Conservation (phyloP, 2,888 invertebrate species). For the Drosophila limbata region DNA sequence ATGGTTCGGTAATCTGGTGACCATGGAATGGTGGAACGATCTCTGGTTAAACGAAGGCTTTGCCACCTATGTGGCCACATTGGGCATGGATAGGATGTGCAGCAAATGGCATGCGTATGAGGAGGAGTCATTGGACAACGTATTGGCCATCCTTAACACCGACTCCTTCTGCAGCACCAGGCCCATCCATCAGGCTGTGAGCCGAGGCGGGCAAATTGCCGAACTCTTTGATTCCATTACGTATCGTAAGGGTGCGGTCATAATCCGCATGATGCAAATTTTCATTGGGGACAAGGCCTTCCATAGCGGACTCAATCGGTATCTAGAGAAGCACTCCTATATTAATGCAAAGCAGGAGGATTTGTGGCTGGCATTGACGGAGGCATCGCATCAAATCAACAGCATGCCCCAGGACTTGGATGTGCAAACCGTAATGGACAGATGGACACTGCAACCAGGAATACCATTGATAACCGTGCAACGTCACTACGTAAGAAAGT, state of each 20-base stretch:
- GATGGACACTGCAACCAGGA: constrained; percentile 94
- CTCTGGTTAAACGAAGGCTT: constrained; percentile 92
- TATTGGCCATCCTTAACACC: constrained; percentile 87
- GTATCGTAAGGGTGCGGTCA: constrained; percentile 92
- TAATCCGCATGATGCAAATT: constrained; percentile 96
- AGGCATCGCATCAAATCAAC: constrained; percentile 86
- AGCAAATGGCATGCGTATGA: constrained; percentile 88
- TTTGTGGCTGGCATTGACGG: constrained; percentile 91
- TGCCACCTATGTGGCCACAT: constrained; percentile 88
- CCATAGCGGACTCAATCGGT: constrained; percentile 88
- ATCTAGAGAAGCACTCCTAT: constrained; percentile 88
- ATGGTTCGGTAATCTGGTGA: constrained; percentile 93
- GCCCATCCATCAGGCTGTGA: constrained; percentile 91
- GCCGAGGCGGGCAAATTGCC: constrained; percentile 90
- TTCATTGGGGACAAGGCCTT: constrained; percentile 93
- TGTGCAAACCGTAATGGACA: constrained; percentile 92
- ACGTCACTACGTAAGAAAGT: constrained; percentile 87
- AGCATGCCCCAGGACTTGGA: constrained; percentile 86
- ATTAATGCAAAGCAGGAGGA: constrained; percentile 92
- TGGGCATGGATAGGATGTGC: constrained; percentile 87
- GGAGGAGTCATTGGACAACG: constrained; percentile 86
- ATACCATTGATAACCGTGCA: constrained; percentile 90
- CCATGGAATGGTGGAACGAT: constrained; percentile 93
- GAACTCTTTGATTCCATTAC: constrained; percentile 94
- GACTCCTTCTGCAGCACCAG: constrained; percentile 91